Evolutionary conservation across 2,888 invertebrate species (phyloP).

Genomic region (Drosophila meridiana): DNA sequence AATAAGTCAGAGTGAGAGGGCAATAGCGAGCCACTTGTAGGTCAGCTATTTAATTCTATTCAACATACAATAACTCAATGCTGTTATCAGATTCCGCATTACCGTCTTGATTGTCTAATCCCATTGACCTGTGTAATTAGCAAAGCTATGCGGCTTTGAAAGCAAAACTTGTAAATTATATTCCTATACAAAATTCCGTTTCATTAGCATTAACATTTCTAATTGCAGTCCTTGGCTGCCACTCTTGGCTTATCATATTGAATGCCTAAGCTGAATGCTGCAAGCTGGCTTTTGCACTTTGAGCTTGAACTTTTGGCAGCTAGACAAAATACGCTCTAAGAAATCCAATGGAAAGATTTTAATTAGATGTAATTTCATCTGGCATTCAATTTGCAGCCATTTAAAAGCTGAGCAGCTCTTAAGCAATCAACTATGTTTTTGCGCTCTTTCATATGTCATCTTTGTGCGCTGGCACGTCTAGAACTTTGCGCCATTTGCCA

Average conservation of each 20-base stretch:
- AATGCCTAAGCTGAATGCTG: neutral
- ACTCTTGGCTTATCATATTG: neutral
- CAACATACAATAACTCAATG: neutral
- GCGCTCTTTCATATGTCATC: slow-evolving; percentile 44
- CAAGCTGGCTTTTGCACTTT: neutral
- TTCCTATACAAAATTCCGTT: neutral
- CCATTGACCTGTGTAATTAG: slow-evolving; percentile 3
- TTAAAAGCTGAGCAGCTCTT: slow-evolving; percentile 23
- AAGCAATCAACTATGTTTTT: slow-evolving; percentile 14
- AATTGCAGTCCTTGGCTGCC: neutral
- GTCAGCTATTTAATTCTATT: neutral
- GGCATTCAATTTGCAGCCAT: slow-evolving; percentile 38
- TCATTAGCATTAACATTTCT: slow-evolving; percentile 11
- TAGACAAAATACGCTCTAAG: neutral
- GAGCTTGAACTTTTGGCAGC: neutral
- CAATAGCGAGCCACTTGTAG: too few species aligned
- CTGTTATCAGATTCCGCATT: neutral
- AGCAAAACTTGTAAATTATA: neutral
- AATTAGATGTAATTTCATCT: slow-evolving; percentile 57
- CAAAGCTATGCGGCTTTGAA: neutral
- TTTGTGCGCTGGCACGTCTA: slow-evolving; percentile 43
- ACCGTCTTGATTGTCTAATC: neutral
- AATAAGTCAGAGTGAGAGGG: neutral
- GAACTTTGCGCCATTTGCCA: slow-evolving; percentile 3
- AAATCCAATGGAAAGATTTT: slow-evolving; percentile 20